Evolutionary conservation across 2,797 vertebrate genomes (phyloP).

Genomic region (Cryptoprocta ferox): DNA sequence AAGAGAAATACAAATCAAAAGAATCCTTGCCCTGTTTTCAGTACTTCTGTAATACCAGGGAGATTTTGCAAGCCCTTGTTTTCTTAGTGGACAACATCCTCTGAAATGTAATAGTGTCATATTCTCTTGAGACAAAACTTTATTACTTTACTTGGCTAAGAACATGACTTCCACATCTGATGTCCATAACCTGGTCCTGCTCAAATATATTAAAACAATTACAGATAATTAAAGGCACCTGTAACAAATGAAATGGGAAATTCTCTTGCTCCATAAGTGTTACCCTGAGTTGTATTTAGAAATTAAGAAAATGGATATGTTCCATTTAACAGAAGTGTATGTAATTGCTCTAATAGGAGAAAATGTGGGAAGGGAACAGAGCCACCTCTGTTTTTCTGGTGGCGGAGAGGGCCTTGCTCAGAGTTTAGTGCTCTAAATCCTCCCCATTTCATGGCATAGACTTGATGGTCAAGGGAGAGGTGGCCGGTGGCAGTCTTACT

Average conservation of each 20-base stretch:
- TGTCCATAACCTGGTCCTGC: neutral
- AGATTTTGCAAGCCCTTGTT: neutral
- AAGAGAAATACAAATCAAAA: neutral
- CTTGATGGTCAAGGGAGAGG: neutral
- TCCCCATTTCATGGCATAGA: accelerated
- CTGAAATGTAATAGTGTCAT: neutral
- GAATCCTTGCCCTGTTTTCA: neutral
- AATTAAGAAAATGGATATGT: neutral
- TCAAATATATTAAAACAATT: neutral
- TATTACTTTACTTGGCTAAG: neutral
- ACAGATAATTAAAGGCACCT: neutral
- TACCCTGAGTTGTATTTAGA: neutral
- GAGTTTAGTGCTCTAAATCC: neutral
- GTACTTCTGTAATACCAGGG: neutral
- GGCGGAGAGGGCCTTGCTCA: too few species aligned
- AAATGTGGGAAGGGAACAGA: too few species aligned
- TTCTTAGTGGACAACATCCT: neutral
- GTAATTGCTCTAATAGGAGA: neutral
- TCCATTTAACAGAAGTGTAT: neutral
- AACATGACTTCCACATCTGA: neutral
- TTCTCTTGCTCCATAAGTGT: neutral
- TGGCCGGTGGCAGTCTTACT: neutral
- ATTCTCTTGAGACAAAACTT: neutral
- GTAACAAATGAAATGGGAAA: neutral
- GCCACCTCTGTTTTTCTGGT: accelerated